Evolutionary conservation across 2,113 vertebrate species (phyloP), one percentile per base, ranked within the genome.

Genomic region (Tragelaphus buxtoni): DNA sequence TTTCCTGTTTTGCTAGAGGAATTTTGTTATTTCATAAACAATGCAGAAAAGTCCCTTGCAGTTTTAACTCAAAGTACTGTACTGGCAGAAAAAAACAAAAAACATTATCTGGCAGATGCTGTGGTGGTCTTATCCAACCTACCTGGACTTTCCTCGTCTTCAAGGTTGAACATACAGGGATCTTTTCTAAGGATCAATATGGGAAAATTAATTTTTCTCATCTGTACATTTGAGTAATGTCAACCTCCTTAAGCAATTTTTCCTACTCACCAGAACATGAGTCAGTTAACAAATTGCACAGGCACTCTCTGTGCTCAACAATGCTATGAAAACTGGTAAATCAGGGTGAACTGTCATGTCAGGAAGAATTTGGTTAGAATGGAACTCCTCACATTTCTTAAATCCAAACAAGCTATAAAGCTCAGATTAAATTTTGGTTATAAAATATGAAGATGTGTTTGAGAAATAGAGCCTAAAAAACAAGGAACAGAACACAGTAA

Each of bases 251-350:
- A 89, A 80, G 45, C 69, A 92, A 55, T 42, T 90, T 96, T 42
- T 39, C 39, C 12, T 65, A 49, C 58, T 83, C 72, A 89, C 28
- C n/a, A 95, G 79, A 13, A 74, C 56, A 89, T 84, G 65, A 90
- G 84, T 97, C 28, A 65, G 53, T 69, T 18, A 91, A 72, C 93
- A 93, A 56, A 32, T 1, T 72, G 45, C 39, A 81, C 63, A 69
- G 30, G 65, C 95, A 83, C 45, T 76, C 77, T 84, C 45, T 53
- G 32, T 90, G 90, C 24, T 96, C 60, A 95, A 82, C 53, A n/a
- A 49, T 20, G 26, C 32, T 55, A 49, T 63, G 49, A 96, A 82
- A 97, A 86, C 90, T 74, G 53, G 96, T 92, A 95, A 96, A 96
- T 94, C 82, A 93, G 65, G 92, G 51, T 39, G 42, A 96, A 92